Evolutionary conservation across 2,888 invertebrate genomes (phyloP), one percentile per base, ranked within the genome.

Genomic region (Cosmorhoe ocellata): DNA sequence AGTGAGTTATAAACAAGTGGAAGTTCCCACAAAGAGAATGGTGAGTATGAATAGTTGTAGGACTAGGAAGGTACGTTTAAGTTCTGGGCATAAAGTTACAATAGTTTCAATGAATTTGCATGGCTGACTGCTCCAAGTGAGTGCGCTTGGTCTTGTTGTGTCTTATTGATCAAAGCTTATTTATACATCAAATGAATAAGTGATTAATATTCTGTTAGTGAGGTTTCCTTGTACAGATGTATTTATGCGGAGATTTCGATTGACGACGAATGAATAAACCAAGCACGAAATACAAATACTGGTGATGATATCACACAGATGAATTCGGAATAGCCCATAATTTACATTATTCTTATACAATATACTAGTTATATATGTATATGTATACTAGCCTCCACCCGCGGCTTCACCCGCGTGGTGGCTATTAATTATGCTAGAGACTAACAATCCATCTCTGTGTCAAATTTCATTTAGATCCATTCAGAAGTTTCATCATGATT

Each of bases 71-170:
- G 4, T 24, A 7, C 24, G 6, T 24, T 24, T 18, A 3, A 18
- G 18, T 18, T 18, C 18, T 18, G 18, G 18, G 4, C 18, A 18
- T 18, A n/a, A n/a, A 18, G 18, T 18, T 18, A 18, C 18, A 18
- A 18, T 12, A 13, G 53, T 56, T 54, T 55, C 42, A 55, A 52
- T 57, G 40, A 61, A 64, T 67, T 63, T 62, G 62, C 61, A 65
- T 62, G 61, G 47, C 39, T 63, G 61, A 45, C 38, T 48, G 47
- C 45, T 50, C 10, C 38, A 30, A 43, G 43, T 51, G 34, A 52
- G 55, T 45, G 49, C 48, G 53, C 11, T 27, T 44, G 60, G 52
- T 66, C 66, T 68, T 64, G 63, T 56, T 31, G 61, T 56, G 31
- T 34, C 37, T 54, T 66, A 65, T 63, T 64, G 63, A 66, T 65